phyloP scores from a whole-genome alignment of 2,113 vertebrate genomes.

The Paradoxurus hermaphroditus region DNA sequence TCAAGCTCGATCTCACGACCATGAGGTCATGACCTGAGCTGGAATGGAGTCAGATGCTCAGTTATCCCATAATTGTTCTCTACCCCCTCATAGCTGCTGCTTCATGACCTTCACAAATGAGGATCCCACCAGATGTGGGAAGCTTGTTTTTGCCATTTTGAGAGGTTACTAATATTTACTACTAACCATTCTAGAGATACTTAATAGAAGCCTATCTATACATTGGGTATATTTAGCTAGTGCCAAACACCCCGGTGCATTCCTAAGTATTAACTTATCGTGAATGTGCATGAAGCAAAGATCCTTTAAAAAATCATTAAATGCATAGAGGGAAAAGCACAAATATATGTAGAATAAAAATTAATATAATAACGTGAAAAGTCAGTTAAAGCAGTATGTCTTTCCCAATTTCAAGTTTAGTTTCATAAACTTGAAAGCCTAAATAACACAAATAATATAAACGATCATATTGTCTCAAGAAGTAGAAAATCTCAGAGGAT shows the following conservation, averaged over 20 bases:
- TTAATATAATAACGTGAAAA: neutral
- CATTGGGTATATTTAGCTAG: neutral
- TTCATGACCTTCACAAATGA: neutral
- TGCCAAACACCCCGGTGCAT: neutral
- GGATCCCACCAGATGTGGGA: neutral
- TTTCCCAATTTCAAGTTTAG: neutral
- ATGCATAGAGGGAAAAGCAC: neutral
- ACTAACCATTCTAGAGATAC: neutral
- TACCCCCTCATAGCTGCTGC: neutral
- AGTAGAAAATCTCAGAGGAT: neutral
- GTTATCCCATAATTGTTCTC: neutral
- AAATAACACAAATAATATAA: neutral
- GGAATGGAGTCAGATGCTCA: too few relatives aligned
- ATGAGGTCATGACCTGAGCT: too few relatives aligned
- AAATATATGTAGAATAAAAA: neutral
- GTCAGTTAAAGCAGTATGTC: neutral
- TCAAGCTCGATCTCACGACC: too few relatives aligned
- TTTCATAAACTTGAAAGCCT: neutral
- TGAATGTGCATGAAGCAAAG: neutral
- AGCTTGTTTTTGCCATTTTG: neutral
- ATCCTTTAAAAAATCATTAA: neutral
- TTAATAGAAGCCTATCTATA: neutral
- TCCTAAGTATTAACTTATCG: neutral
- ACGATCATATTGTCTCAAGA: neutral
- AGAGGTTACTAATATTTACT: neutral